Conservation (phyloP, 2,888 invertebrate species). For the Anticlea derivata region DNA sequence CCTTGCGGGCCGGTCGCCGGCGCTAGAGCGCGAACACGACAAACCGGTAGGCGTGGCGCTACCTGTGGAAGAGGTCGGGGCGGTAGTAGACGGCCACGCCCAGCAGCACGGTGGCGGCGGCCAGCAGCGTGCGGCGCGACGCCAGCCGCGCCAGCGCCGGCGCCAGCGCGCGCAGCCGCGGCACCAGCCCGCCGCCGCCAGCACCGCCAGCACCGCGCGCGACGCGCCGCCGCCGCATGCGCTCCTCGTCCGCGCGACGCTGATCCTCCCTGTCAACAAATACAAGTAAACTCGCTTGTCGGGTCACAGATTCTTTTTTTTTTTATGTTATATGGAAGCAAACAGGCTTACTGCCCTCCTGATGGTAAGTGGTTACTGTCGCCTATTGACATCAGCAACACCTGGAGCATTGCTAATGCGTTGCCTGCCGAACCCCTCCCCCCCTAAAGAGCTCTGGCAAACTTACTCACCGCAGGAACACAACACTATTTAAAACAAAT, state of each 20-base stretch:
- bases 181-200: conserved; percentile 30
- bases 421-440: no score
- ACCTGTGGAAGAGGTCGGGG: conserved; percentile 74
- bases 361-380: no score
- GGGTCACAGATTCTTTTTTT: no score
- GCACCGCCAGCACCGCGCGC: conserved; percentile 32
- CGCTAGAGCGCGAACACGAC: conserved; percentile 68
- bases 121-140: conserved; percentile 62
- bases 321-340: no score
- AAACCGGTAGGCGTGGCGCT: conserved; percentile 75
- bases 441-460: no score
- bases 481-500: no score
- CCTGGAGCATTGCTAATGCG: no score
- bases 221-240: conserved; percentile 69
- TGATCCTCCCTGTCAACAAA: conserved; percentile 79
- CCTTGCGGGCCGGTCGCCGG: no score
- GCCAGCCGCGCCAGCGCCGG: conserved; percentile 53
- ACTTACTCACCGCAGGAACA: no score
- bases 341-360: no score
- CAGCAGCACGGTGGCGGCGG: conserved; percentile 73
- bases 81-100: conserved; percentile 85
- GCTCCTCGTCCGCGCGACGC: conserved; percentile 83
- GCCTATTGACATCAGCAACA: no score
- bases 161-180: conserved; percentile 36
- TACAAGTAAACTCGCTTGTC: no score